Evolutionary conservation across 2,113 vertebrate species (phyloP).

Genomic region (Romanogobio albipinnatus): DNA sequence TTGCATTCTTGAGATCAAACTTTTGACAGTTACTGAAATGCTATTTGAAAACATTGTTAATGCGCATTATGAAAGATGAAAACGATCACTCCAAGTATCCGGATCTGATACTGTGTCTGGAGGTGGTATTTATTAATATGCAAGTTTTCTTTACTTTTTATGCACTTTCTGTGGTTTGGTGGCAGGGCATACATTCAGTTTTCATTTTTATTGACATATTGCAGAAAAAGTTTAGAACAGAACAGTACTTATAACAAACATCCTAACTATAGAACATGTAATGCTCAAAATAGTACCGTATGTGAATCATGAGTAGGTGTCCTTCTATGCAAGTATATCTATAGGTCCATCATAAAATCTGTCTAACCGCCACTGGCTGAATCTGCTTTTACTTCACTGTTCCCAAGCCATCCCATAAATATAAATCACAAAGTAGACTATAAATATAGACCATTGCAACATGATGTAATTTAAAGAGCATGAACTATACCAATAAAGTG

Average conservation of each 20-base stretch:
- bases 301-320: conserved; percentile 44
- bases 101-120: not conserved
- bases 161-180: not conserved
- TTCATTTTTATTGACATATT: not conserved
- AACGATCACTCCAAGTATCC: not conserved
- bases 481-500: not conserved
- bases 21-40: not conserved
- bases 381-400: conserved; percentile 15
- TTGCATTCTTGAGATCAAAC: not conserved
- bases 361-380: conserved; percentile 6
- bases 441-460: not conserved
- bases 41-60: not conserved
- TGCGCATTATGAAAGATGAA: not conserved
- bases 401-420: not conserved
- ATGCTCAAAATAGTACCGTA: conserved; percentile 14
- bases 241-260: not conserved
- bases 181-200: not conserved
- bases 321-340: not conserved
- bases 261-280: conserved; percentile 22
- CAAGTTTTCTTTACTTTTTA: not conserved
- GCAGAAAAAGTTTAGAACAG: not conserved
- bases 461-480: not conserved
- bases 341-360: not conserved
- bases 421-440: not conserved
- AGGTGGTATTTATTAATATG: not conserved